Evolutionary conservation across 2,113 vertebrate species (phyloP).

Genomic region (Carassius gibelio): DNA sequence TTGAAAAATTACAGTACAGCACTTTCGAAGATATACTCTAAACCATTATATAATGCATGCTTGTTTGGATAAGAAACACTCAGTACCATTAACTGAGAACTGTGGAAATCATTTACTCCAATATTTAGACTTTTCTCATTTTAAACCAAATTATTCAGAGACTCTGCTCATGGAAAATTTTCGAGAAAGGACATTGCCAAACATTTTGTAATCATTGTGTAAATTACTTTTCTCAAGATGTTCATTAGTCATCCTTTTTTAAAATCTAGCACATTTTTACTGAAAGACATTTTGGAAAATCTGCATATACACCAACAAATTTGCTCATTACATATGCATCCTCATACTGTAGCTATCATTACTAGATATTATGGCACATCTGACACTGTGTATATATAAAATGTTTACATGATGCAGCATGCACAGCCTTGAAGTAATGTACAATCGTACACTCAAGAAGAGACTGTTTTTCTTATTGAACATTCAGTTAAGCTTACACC

Average conservation of each 20-base stretch:
- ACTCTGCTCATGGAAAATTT: background rate
- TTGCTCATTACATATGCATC: background rate
- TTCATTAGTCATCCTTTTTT: background rate
- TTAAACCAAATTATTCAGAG: conserved; percentile 3
- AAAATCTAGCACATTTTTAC: background rate
- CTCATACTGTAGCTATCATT: background rate
- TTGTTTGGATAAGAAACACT: conserved; percentile 25
- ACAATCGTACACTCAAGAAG: conserved; percentile 14
- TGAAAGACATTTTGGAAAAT: background rate
- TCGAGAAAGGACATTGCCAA: conserved; percentile 1
- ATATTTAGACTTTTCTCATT: background rate
- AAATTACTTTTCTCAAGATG: background rate
- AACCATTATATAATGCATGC: conserved; percentile 33
- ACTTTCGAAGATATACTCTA: background rate
- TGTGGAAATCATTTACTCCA: background rate
- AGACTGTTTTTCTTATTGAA: conserved; percentile 18
- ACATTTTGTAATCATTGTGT: background rate
- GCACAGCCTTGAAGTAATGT: conserved; percentile 22
- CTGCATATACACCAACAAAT: background rate
- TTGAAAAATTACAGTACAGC: conserved; percentile 11
- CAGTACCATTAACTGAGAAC: background rate
- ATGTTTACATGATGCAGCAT: conserved; percentile 41
- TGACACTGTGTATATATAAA: conserved; percentile 5
- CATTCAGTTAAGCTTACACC: conserved; percentile 1
- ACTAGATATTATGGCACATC: background rate